phyloP scores from a whole-genome alignment of 2,797 vertebrate genomes.

The Threskiornis aethiopicus region DNA sequence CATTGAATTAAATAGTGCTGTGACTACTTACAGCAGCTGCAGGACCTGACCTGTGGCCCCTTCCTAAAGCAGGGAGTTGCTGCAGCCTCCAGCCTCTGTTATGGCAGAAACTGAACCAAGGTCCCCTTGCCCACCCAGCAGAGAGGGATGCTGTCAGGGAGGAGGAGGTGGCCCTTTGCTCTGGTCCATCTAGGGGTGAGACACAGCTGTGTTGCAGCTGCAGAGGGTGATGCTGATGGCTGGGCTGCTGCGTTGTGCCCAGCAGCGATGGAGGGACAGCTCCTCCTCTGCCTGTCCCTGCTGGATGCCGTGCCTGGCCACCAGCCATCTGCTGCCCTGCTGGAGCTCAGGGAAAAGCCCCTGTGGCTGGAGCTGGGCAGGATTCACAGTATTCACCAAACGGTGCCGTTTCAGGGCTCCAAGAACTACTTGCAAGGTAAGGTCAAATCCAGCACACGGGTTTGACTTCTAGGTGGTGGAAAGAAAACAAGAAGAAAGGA shows the following conservation, averaged over 20 bases:
- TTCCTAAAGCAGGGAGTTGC: not conserved
- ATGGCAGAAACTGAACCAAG: accelerated
- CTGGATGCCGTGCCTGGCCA: not conserved
- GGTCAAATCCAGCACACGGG: not conserved
- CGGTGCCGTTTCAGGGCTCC: not conserved
- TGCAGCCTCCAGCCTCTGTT: not conserved
- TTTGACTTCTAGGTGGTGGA: not conserved
- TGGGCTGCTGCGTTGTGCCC: accelerated
- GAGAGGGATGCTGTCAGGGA: not conserved
- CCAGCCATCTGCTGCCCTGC: not conserved
- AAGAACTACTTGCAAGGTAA: not conserved
- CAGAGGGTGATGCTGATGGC: not conserved
- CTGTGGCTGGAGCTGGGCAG: not conserved
- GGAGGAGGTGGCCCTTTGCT: not conserved
- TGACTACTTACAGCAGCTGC: conserved; percentile 41
- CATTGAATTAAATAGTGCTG: conserved; percentile 39
- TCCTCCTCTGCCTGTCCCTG: not conserved
- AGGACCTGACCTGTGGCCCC: conserved; percentile 8
- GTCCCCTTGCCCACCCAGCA: not conserved
- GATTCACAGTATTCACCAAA: not conserved
- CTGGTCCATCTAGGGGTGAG: not conserved
- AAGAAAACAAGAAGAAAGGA: not conserved
- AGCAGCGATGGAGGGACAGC: accelerated
- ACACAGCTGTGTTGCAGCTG: not conserved
- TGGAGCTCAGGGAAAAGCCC: not conserved